phyloP scores from a whole-genome alignment of 2,797 vertebrate genomes.

The Amazonetta brasiliensis region DNA sequence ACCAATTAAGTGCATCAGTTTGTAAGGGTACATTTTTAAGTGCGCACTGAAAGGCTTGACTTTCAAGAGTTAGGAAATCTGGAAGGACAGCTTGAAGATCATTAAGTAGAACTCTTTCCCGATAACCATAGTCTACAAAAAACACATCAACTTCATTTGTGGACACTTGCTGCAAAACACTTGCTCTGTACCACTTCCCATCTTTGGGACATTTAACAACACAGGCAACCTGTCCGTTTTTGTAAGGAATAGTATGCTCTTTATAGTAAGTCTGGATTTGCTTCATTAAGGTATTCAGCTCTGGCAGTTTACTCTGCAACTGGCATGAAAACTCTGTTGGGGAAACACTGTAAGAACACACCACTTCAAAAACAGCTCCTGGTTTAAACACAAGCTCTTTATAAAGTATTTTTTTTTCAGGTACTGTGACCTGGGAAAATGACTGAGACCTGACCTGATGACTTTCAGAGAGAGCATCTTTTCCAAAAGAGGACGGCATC shows the following conservation, averaged over 20 bases:
- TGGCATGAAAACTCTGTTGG: conserved; percentile 91
- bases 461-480: not conserved
- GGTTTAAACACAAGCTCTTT: conserved; percentile 82
- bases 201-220: conserved; percentile 80
- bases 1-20: conserved; percentile 69
- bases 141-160: conserved; percentile 70
- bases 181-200: conserved; percentile 88
- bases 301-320: conserved; percentile 68
- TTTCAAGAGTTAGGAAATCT: conserved; percentile 81
- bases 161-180: conserved; percentile 73
- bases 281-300: conserved; percentile 85
- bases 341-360: conserved; percentile 80
- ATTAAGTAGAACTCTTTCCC: conserved; percentile 74
- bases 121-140: conserved; percentile 87
- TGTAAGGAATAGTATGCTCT: conserved; percentile 71
- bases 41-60: conserved; percentile 88
- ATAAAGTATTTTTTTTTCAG: conserved; percentile 32
- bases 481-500: conserved; percentile 1
- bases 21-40: conserved; percentile 76
- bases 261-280: conserved; percentile 86
- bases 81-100: conserved; percentile 83
- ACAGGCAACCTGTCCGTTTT: conserved; percentile 80
- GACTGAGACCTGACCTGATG: not conserved
- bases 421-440: accelerated
- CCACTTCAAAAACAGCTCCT: conserved; percentile 82